These are phyloP conservation scores for Corythaixoides concolor DNA, from an alignment of 2,113 vertebrate species.

Conservation along the genomic window DNA sequence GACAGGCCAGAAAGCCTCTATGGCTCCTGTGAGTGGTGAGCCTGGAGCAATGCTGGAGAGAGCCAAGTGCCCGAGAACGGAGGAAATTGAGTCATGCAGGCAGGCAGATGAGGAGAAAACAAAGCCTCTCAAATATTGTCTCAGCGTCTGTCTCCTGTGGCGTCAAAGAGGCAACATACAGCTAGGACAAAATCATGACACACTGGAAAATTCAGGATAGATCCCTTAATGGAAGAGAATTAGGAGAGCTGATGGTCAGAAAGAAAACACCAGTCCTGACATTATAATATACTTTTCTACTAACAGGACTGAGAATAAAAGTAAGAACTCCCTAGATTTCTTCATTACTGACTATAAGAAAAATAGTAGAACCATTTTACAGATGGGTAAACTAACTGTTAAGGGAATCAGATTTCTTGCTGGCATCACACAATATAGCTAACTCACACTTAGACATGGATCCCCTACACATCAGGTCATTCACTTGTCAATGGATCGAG, in stretches of 20 bases:
- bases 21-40: background rate
- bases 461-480: background rate
- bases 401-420: background rate
- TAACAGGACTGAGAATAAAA: background rate
- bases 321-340: background rate
- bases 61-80: background rate
- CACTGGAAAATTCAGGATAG: background rate
- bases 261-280: background rate
- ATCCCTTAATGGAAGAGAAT: background rate
- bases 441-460: background rate
- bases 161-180: background rate
- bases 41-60: background rate
- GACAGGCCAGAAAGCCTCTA: slow-evolving; percentile 11
- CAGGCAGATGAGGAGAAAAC: slow-evolving; percentile 27
- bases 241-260: background rate
- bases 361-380: background rate
- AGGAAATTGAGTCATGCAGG: background rate
- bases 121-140: background rate
- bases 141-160: background rate
- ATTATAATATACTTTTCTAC: background rate
- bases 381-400: background rate
- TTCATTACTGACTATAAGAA: background rate
- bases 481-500: background rate
- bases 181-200: background rate
- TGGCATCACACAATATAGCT: background rate